These are phyloP conservation scores for Coregonus suidteri DNA, from an alignment of 2,797 vertebrate species.

Conservation along the genomic window DNA sequence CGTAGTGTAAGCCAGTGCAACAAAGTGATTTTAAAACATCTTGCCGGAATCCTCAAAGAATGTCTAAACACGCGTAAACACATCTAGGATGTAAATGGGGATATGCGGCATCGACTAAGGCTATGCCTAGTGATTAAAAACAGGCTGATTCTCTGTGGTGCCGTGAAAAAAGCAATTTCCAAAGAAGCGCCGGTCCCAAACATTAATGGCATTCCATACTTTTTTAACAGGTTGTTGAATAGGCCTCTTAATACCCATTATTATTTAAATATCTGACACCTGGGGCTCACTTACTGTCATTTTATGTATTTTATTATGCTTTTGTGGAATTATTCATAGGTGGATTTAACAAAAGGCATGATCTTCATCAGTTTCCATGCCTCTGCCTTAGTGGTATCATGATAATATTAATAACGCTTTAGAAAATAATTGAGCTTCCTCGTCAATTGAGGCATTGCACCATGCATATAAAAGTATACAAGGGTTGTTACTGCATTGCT, in stretches of 20 bases:
- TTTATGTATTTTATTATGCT: conserved; percentile 41
- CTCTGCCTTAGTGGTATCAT: conserved; percentile 26
- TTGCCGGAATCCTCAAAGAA: conserved; percentile 65
- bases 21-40: conserved; percentile 65
- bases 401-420: conserved; percentile 55
- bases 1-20: conserved; percentile 64
- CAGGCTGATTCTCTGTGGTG: conserved; percentile 51
- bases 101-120: conserved; percentile 51
- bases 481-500: not conserved
- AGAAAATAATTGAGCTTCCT: conserved; percentile 57
- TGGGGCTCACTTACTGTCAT: conserved; percentile 55
- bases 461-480: conserved; percentile 1
- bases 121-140: conserved; percentile 54
- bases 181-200: conserved; percentile 67
- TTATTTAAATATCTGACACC: conserved; percentile 60
- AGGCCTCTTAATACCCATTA: conserved; percentile 66
- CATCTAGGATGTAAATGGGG: conserved; percentile 72
- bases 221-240: conserved; percentile 49
- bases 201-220: conserved; percentile 57
- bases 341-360: conserved; percentile 47
- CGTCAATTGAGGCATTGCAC: conserved; percentile 34
- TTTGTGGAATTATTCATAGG: conserved; percentile 63
- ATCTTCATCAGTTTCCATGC: conserved; percentile 50
- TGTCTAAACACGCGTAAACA: conserved; percentile 61
- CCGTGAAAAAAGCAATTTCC: conserved; percentile 58